Evolutionary conservation across 2,797 vertebrate genomes (phyloP).

Genomic region (Syngnathus rostellatus): DNA sequence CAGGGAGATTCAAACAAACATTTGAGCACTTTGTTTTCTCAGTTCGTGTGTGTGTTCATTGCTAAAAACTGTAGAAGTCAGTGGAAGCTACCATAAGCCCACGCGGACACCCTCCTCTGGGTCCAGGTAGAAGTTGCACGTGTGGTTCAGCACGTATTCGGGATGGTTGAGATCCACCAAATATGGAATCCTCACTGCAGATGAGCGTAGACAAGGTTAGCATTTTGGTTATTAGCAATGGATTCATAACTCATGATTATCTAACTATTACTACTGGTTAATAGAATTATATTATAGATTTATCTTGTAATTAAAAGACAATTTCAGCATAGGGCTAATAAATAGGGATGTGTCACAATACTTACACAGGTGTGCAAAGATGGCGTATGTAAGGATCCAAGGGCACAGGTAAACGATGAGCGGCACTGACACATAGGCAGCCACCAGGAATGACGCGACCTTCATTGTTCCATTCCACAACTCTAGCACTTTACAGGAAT

Average conservation of each 20-base stretch:
- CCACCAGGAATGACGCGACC: conserved; percentile 33
- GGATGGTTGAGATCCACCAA: conserved; percentile 65
- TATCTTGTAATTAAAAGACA: too few relatives aligned
- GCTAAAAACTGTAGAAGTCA: background rate
- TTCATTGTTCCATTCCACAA: conserved; percentile 31
- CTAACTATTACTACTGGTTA: too few relatives aligned
- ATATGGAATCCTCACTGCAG: conserved; percentile 63
- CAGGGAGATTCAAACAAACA: conserved; percentile 2
- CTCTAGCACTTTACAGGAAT: background rate
- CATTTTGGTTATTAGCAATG: background rate
- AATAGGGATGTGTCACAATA: conserved; percentile 19
- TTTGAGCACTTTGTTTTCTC: conserved; percentile 6
- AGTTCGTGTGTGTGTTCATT: conserved; percentile 2
- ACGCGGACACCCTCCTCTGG: conserved; percentile 63
- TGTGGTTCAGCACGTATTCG: conserved; percentile 64
- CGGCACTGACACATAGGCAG: conserved; percentile 57
- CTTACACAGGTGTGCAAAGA: conserved; percentile 79
- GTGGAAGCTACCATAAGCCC: conserved; percentile 70
- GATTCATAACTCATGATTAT: too few relatives aligned
- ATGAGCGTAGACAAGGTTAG: background rate
- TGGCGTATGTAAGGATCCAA: conserved; percentile 58
- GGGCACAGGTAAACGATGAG: conserved; percentile 62
- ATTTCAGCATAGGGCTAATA: background rate
- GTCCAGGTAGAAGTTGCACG: conserved; percentile 69
- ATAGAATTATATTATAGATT: too few relatives aligned